A percentile compares a stretch with the other conserved stretches of the same genome.
These are phyloP conservation scores for Gymnodraco acuticeps DNA, from an alignment of 2,797 vertebrate species.

Conservation along the genomic window DNA sequence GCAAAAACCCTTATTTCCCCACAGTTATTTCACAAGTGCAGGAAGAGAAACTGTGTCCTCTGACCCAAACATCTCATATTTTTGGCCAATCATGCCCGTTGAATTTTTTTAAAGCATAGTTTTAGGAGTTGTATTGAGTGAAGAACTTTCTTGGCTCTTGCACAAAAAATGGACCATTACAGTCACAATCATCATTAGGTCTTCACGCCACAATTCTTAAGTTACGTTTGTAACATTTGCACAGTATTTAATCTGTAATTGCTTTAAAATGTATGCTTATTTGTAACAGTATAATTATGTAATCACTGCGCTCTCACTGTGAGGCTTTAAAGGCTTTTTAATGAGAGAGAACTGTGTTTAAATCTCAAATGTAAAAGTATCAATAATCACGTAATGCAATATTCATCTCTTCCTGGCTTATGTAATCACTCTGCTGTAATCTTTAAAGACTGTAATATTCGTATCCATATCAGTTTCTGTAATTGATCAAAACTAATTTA, in stretches of 20 bases:
- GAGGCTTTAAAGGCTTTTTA: slow-evolving; percentile 8
- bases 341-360: background rate
- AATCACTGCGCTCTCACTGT: slow-evolving; percentile 21
- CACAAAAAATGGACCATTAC: slow-evolving; percentile 39
- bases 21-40: background rate
- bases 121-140: background rate
- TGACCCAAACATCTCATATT: slow-evolving; percentile 15
- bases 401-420: background rate
- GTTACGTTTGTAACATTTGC: slow-evolving; percentile 22
- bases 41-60: background rate
- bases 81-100: slow-evolving; percentile 13
- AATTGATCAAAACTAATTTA: background rate
- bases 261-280: slow-evolving; percentile 1
- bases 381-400: slow-evolving; percentile 1
- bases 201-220: slow-evolving; percentile 18
- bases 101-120: slow-evolving; percentile 24
- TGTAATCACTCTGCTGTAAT: slow-evolving; percentile 14
- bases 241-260: slow-evolving; percentile 26
- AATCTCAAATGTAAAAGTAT: slow-evolving; percentile 10
- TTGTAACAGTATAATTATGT: slow-evolving; percentile 12
- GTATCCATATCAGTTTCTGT: background rate
- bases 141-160: slow-evolving; percentile 20
- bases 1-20: slow-evolving; percentile 4
- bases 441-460: background rate
- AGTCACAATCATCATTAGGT: slow-evolving; percentile 33